A percentile compares a stretch with the other conserved stretches of the same genome.
These are phyloP conservation scores for Characodon lateralis DNA, from an alignment of 2,797 vertebrate genomes.

Conservation along the genomic window DNA sequence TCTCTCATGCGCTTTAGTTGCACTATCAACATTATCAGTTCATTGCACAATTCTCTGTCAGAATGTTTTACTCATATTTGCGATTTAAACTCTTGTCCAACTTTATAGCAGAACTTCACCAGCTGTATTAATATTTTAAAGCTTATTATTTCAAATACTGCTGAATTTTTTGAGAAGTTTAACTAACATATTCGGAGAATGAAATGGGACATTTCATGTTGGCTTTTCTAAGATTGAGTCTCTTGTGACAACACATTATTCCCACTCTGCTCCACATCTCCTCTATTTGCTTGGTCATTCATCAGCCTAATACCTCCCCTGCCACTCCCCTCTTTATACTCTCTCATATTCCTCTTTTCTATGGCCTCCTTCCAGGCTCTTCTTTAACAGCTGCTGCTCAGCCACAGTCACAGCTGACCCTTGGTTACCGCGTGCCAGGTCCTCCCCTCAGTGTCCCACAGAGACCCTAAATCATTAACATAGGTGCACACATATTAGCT, in stretches of 20 bases:
- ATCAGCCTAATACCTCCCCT: conserved; percentile 49
- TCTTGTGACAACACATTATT: conserved; percentile 8
- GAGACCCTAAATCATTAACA: conserved; percentile 68
- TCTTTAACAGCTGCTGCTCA: conserved; percentile 65
- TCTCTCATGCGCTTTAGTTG: conserved; percentile 29
- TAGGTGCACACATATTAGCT: conserved; percentile 21
- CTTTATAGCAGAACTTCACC: neutral
- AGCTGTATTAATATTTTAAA: neutral
- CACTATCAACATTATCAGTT: conserved; percentile 11
- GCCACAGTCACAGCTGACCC: conserved; percentile 64
- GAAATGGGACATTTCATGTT: neutral
- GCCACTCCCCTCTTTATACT: conserved; percentile 26
- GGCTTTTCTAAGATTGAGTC: neutral
- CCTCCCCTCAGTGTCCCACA: conserved; percentile 57
- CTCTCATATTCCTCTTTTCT: conserved; percentile 7
- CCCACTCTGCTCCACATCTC: conserved; percentile 8
- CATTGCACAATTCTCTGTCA: conserved; percentile 1
- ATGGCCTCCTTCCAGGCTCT: conserved; percentile 24
- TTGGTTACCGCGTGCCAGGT: conserved; percentile 61
- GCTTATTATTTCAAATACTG: conserved; percentile 5
- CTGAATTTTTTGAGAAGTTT: conserved; percentile 1
- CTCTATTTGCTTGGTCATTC: conserved; percentile 42
- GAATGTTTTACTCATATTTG: conserved; percentile 7
- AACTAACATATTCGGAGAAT: neutral
- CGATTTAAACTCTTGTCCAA: neutral